Conservation (phyloP, 2,113 vertebrate genomes). For the Natator depressus region DNA sequence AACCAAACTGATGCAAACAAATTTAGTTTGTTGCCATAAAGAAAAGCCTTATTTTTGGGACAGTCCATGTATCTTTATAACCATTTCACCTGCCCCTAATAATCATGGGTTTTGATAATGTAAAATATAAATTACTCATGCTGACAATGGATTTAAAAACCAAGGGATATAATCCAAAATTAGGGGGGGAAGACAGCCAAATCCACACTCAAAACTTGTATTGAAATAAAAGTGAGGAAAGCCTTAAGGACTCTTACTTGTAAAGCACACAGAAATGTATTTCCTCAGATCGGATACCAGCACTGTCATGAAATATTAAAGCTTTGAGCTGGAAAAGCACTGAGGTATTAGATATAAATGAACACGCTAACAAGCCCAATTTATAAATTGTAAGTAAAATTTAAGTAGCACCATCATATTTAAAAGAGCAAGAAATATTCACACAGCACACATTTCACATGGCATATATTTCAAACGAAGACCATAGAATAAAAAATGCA, state of each 20-base stretch:
- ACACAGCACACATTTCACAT: not conserved
- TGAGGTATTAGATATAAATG: slow-evolving; percentile 4
- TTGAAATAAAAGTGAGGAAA: slow-evolving; percentile 27
- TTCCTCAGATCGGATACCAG: slow-evolving; percentile 28
- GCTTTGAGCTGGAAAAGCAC: slow-evolving; percentile 20
- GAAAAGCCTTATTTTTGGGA: not conserved
- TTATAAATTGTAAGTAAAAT: slow-evolving; percentile 43
- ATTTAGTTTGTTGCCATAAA: not conserved
- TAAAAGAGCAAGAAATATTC: not conserved
- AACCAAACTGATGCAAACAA: not conserved
- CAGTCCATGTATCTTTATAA: not conserved
- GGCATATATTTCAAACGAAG: slow-evolving; percentile 3
- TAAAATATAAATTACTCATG: not conserved
- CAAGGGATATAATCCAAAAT: not conserved
- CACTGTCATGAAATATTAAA: slow-evolving; percentile 32
- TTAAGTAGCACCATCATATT: slow-evolving; percentile 12
- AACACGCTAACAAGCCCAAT: slow-evolving; percentile 23
- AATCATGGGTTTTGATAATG: not conserved
- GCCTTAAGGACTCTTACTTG: not conserved
- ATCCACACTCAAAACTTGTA: not conserved
- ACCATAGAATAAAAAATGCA: slow-evolving; percentile 3
- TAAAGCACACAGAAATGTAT: slow-evolving; percentile 31
- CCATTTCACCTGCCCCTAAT: not conserved
- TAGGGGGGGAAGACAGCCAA: not conserved
- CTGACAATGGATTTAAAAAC: not conserved